Conservation (phyloP, 1,140 invertebrate species). For the Antheraea pernyi region DNA sequence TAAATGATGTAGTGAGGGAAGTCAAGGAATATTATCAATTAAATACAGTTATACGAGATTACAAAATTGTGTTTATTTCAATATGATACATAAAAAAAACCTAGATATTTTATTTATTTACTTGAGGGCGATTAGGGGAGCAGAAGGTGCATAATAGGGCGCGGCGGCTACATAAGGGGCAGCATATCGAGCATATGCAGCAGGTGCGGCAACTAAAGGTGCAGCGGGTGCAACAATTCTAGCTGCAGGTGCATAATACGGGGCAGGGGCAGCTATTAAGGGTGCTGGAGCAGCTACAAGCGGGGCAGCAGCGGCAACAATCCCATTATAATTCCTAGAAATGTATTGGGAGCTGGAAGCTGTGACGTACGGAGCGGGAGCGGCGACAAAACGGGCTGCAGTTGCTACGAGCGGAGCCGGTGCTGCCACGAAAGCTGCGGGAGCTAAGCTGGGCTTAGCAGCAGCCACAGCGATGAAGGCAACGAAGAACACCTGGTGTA, state of each 20-base stretch:
- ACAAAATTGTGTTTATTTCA: slow-evolving; percentile 26
- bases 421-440: slow-evolving; percentile 60
- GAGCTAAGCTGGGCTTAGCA: slow-evolving; percentile 59
- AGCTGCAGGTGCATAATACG: slow-evolving; percentile 32
- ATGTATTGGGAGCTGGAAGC: slow-evolving; percentile 83
- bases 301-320: slow-evolving; percentile 62
- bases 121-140: slow-evolving; percentile 49
- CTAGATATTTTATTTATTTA: slow-evolving; percentile 40
- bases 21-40: neutral
- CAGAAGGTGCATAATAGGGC: slow-evolving; percentile 63
- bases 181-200: slow-evolving; percentile 26
- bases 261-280: slow-evolving; percentile 50
- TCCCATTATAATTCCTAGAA: slow-evolving; percentile 82
- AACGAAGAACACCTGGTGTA: slow-evolving; percentile 51
- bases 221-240: slow-evolving; percentile 23
- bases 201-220: slow-evolving; percentile 30
- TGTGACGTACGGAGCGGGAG: slow-evolving; percentile 81
- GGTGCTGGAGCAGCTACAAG: slow-evolving; percentile 49
- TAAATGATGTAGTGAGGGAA: neutral
- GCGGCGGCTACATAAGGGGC: slow-evolving; percentile 39
- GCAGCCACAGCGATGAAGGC: slow-evolving; percentile 55
- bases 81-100: neutral
- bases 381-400: slow-evolving; percentile 46
- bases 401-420: slow-evolving; percentile 52
- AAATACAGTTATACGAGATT: slow-evolving; percentile 10